Evolutionary conservation across 2,113 vertebrate species (phyloP).

Genomic region (Oncorhynchus masou): DNA sequence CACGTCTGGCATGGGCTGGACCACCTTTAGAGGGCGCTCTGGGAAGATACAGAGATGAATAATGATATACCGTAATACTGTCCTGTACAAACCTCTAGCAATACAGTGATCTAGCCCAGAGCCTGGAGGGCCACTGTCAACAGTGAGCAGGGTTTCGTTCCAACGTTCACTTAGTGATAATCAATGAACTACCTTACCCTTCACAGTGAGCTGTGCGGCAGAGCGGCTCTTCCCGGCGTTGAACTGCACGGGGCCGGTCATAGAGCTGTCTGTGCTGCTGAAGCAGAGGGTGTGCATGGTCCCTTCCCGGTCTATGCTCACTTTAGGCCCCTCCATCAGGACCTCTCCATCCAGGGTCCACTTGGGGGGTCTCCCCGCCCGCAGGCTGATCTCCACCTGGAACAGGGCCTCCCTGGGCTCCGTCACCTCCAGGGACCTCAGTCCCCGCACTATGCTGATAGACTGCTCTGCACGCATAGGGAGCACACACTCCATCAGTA

Average conservation of each 20-base stretch:
- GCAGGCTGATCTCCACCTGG: slow-evolving; percentile 87
- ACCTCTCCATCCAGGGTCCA: slow-evolving; percentile 83
- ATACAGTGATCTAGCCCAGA: background rate
- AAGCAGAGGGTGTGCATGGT: slow-evolving; percentile 82
- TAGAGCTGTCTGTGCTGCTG: slow-evolving; percentile 80
- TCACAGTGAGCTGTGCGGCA: slow-evolving; percentile 82
- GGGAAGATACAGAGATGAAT: background rate
- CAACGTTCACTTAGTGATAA: background rate
- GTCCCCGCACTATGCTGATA: slow-evolving; percentile 82
- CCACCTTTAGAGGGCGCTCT: slow-evolving; percentile 86
- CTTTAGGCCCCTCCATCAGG: slow-evolving; percentile 68
- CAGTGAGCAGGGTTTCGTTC: no score
- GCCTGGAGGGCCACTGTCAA: background rate
- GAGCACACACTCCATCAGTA: slow-evolving; percentile 28
- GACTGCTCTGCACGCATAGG: slow-evolving; percentile 82
- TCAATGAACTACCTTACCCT: slow-evolving; percentile 70
- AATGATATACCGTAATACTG: no score
- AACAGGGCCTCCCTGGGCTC: slow-evolving; percentile 85
- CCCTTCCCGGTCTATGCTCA: slow-evolving; percentile 81
- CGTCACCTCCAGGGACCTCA: slow-evolving; percentile 84
- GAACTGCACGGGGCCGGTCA: slow-evolving; percentile 88
- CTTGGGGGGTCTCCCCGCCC: slow-evolving; percentile 82
- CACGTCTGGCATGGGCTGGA: slow-evolving; percentile 81
- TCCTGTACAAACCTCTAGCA: background rate
- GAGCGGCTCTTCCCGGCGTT: slow-evolving; percentile 91